phyloP scores from a whole-genome alignment of 2,797 vertebrate species.

The Ceyx erithaca region DNA sequence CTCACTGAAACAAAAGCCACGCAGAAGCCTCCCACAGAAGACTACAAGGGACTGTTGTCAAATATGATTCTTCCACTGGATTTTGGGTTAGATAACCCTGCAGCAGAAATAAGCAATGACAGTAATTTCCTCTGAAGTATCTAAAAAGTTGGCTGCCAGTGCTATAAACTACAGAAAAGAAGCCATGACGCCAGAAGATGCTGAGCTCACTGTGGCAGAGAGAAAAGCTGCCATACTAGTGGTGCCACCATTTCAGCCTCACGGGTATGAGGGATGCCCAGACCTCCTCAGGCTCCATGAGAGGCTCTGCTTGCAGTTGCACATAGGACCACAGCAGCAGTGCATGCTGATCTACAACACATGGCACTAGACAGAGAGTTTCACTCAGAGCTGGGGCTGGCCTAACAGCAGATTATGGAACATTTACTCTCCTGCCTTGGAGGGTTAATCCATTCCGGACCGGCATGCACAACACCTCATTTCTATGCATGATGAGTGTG shows the following conservation, averaged over 20 bases:
- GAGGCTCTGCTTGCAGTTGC: not conserved
- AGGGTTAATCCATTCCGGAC: not conserved
- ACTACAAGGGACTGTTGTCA: not conserved
- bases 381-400: not conserved
- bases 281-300: not conserved
- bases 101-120: not conserved
- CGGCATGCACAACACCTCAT: accelerated
- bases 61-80: not conserved
- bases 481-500: not conserved
- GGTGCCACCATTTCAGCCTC: not conserved
- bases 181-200: not conserved
- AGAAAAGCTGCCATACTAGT: accelerated
- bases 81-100: not conserved
- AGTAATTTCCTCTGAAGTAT: not conserved
- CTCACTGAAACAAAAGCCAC: not conserved
- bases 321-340: not conserved
- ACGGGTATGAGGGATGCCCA: not conserved
- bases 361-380: not conserved
- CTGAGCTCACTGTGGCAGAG: accelerated
- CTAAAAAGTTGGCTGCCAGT: not conserved
- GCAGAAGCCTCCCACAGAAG: not conserved
- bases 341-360: not conserved
- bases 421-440: not conserved
- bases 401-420: not conserved
- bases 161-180: not conserved